These are phyloP conservation scores for Sycophila texana DNA, from an alignment of 2,888 invertebrate species.

Conservation along the genomic window DNA sequence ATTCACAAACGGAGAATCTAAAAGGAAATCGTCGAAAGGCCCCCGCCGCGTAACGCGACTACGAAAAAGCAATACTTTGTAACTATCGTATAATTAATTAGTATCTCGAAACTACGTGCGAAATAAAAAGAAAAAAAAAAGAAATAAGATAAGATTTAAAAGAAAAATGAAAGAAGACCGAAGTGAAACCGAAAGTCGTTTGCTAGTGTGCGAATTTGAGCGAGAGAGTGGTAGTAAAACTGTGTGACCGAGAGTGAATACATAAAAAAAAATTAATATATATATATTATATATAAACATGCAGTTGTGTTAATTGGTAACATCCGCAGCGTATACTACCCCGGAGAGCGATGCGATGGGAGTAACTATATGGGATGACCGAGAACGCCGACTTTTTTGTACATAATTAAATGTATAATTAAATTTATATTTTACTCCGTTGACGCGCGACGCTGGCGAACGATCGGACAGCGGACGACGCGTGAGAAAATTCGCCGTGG, in stretches of 20 bases:
- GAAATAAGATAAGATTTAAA: constrained; percentile 10
- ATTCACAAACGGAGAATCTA: background rate
- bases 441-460: constrained; percentile 47
- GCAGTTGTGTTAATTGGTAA: constrained; percentile 54
- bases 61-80: constrained; percentile 83
- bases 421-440: constrained; percentile 49
- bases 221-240: constrained; percentile 20
- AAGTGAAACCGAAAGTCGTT: constrained; percentile 56
- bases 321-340: constrained; percentile 25
- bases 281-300: constrained; percentile 60
- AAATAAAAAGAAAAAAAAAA: constrained; percentile 54
- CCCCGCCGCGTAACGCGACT: constrained; percentile 38
- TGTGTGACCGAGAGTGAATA: constrained; percentile 43
- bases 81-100: constrained; percentile 75
- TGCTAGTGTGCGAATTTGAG: constrained; percentile 31
- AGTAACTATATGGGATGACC: constrained; percentile 35
- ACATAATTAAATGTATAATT: constrained; percentile 58
- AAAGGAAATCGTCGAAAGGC: constrained; percentile 14
- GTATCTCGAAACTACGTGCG: constrained; percentile 58
- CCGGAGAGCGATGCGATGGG: constrained; percentile 1
- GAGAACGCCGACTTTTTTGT: constrained; percentile 58
- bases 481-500: no score
- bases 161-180: constrained; percentile 29
- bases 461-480: constrained; percentile 1
- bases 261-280: constrained; percentile 42